A percentile compares a stretch with the other conserved stretches of the same genome.
phyloP scores from a whole-genome alignment of 2,888 invertebrate species.

The Platypus cylindrus region DNA sequence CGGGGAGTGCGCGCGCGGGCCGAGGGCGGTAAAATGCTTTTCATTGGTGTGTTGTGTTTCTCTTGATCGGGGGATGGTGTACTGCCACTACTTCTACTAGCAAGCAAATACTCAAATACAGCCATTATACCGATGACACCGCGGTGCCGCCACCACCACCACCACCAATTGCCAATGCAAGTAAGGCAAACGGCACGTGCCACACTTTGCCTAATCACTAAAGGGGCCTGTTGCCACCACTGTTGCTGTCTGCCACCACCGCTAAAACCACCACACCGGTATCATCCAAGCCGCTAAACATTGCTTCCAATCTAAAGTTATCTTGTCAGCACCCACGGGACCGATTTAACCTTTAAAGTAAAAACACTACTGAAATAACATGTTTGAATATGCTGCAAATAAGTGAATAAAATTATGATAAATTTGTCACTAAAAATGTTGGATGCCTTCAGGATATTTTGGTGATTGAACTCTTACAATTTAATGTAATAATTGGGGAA shows the following conservation, averaged over 20 bases:
- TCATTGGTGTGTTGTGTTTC: constrained; percentile 35
- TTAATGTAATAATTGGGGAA: too few species aligned
- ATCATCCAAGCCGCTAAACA: too few species aligned
- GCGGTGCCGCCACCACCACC: constrained; percentile 23
- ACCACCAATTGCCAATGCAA: constrained; percentile 23
- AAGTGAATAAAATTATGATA: too few species aligned
- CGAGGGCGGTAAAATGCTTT: constrained; percentile 32
- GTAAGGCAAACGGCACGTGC: constrained; percentile 18
- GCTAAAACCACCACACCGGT: too few species aligned
- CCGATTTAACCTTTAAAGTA: too few species aligned
- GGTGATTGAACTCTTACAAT: too few species aligned
- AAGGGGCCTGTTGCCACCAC: constrained; percentile 13
- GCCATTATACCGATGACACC: constrained; percentile 35
- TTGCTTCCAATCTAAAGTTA: too few species aligned
- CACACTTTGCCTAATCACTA: constrained; percentile 8
- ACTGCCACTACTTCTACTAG: constrained; percentile 10
- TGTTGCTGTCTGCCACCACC: too few species aligned
- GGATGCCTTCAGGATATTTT: too few species aligned
- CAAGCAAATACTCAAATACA: constrained; percentile 36
- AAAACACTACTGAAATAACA: too few species aligned
- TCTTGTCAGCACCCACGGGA: constrained; percentile 13
- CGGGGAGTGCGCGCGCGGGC: constrained; percentile 35
- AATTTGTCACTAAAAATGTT: too few species aligned
- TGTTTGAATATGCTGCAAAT: too few species aligned
- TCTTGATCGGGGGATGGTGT: constrained; percentile 21